Evolutionary conservation across 2,797 vertebrate species (phyloP).

Genomic region (Bradypodion pumilum): DNA sequence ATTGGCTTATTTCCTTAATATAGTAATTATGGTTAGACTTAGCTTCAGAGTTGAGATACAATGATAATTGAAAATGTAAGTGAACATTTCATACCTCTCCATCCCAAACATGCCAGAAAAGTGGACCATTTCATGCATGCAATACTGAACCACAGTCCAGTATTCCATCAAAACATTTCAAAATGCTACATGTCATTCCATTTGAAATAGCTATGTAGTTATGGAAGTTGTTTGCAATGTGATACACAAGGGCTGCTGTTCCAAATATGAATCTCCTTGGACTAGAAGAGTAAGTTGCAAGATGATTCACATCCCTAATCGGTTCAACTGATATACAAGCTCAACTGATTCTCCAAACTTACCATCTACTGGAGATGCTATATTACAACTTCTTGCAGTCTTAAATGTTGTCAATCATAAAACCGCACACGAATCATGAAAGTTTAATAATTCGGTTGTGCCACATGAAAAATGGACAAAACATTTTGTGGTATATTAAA

Average conservation of each 20-base stretch:
- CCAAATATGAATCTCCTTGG: not conserved
- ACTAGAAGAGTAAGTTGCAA: not conserved
- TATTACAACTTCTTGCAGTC: conserved; percentile 1
- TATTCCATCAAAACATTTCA: not conserved
- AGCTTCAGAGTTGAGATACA: not conserved
- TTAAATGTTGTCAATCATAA: conserved; percentile 22
- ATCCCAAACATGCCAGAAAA: not conserved
- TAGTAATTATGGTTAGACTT: not conserved
- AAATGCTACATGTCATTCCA: not conserved
- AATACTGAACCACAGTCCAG: not conserved
- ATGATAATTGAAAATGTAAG: not conserved
- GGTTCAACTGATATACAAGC: not conserved
- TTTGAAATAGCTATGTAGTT: not conserved
- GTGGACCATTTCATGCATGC: not conserved
- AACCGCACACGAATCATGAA: not conserved
- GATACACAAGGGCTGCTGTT: not conserved
- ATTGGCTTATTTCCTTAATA: not conserved
- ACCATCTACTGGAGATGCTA: conserved; percentile 28
- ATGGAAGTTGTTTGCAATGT: not conserved
- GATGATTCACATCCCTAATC: not conserved
- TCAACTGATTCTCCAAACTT: conserved; percentile 19
- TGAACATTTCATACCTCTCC: not conserved
- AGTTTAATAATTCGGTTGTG: conserved; percentile 24
- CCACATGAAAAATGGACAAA: conserved; percentile 22
- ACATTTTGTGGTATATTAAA: not conserved